These are phyloP conservation scores for Zophobas morio DNA, from an alignment of 1,140 invertebrate species.

Conservation along the genomic window DNA sequence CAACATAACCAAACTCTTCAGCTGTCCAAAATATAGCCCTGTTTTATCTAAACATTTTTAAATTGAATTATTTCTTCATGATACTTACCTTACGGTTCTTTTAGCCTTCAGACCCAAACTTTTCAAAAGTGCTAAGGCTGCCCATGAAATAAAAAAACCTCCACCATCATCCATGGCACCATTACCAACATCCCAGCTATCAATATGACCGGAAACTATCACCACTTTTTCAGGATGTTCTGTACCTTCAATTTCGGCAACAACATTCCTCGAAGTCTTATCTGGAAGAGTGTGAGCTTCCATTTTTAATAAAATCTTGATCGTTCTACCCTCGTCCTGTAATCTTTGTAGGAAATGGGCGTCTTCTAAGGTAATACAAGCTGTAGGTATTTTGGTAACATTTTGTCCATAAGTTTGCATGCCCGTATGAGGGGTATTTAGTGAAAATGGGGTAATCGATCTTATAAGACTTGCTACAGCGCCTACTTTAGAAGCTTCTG, in stretches of 20 bases:
- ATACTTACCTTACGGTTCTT: constrained; percentile 76
- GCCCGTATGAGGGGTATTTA: constrained; percentile 80
- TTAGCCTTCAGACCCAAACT: constrained; percentile 77
- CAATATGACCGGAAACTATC: constrained; percentile 87
- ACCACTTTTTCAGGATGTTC: constrained; percentile 76
- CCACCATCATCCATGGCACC: constrained; percentile 92
- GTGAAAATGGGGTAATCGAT: constrained; percentile 83
- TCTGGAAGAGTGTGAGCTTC: constrained; percentile 55
- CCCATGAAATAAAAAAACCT: constrained; percentile 87
- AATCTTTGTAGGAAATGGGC: constrained; percentile 81
- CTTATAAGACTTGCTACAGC: constrained; percentile 82
- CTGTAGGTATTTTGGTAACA: constrained; percentile 81
- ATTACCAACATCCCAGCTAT: constrained; percentile 92
- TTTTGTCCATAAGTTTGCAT: constrained; percentile 74
- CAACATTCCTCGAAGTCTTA: constrained; percentile 76
- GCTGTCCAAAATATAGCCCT: constrained; percentile 83
- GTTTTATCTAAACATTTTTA: constrained; percentile 67
- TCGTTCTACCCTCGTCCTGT: constrained; percentile 67
- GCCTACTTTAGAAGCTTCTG: constrained; percentile 77
- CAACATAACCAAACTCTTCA: constrained; percentile 83
- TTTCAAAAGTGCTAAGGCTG: constrained; percentile 79
- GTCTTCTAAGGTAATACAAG: constrained; percentile 86
- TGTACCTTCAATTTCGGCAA: constrained; percentile 80
- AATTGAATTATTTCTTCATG: not conserved
- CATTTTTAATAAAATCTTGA: constrained; percentile 68